Evolutionary conservation across 2,113 vertebrate species (phyloP).

Genomic region (Leptocoma aspasia): DNA sequence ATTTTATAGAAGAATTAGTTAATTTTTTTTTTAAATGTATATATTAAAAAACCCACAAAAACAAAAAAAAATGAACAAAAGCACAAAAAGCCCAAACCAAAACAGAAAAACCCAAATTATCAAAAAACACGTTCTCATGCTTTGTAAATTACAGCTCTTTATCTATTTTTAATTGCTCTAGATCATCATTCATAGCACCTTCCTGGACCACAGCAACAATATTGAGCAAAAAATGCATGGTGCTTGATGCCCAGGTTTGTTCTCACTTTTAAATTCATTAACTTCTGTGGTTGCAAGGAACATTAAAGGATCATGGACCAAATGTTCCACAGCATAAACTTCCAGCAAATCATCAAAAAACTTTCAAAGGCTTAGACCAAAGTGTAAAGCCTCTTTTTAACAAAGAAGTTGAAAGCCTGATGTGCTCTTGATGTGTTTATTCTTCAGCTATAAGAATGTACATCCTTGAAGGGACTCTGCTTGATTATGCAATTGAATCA

Average conservation of each 20-base stretch:
- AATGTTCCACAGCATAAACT: neutral
- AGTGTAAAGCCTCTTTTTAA: neutral
- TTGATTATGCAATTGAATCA: neutral
- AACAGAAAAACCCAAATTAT: neutral
- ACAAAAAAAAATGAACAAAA: neutral
- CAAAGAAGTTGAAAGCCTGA: neutral
- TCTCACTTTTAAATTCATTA: neutral
- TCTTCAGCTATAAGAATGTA: neutral
- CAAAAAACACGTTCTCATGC: fast-evolving
- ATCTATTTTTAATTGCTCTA: neutral
- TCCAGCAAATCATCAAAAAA: neutral
- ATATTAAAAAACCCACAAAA: neutral
- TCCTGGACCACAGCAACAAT: neutral
- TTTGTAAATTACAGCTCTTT: neutral
- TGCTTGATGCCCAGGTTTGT: neutral
- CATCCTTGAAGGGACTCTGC: neutral
- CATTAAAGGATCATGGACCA: neutral
- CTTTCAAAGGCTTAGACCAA: neutral
- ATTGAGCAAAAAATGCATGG: neutral
- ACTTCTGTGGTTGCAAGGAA: neutral
- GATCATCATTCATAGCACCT: neutral
- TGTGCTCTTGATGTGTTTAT: neutral
- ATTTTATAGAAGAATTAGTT: neutral
- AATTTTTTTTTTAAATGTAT: neutral
- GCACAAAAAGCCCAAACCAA: neutral